Evolutionary conservation across 2,797 vertebrate species (phyloP), one percentile per base, ranked within the genome.

Genomic region (Echeneis naucrates): DNA sequence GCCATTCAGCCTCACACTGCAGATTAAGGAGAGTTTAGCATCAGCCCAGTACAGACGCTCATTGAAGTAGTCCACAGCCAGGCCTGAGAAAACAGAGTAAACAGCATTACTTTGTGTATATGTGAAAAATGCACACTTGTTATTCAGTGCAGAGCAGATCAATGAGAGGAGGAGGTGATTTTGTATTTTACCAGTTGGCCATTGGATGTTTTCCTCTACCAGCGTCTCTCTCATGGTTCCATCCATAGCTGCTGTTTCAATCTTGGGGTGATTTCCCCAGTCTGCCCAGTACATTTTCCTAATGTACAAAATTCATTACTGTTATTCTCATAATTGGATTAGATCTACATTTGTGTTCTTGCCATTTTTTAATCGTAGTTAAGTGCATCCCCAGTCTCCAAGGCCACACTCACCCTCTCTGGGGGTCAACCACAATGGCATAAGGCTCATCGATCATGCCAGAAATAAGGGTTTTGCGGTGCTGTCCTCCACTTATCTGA

Each of bases 281-380:
- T 99, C 97, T 5, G 98, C 97, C 98, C 98, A 99, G 93, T 99
- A 99, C 98, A 99, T 99, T 3, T 95, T 98, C 70, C 98, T 98
- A 61, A 70, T 55, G 5, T 71, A 58, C 8, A 35, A 72, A 47
- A 61, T 57, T 60, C 2, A 40, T 62, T n/a, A 60, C 8, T 52
- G 14, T 24, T 11, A 4, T 61, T 60, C 23, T 27, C 7, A 35
- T 38, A 37, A 45, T 32, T 1, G 26, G 42, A 45, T 32, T 1
- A 26, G 42, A 64, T 52, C 5, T 21, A 2, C 3, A 16, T 54
- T 58, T 68, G 3, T 2, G 37, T 64, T 35, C 19, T 16, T 16
- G 6, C 63, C 4, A 21, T 14, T 59, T 24, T 11, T 61, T 27
- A 47, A 37, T 45, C 24, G 4, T 0, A 37, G 64, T 23, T 35